phyloP scores from a whole-genome alignment of 2,888 invertebrate genomes.

The Tiphia femorata region DNA sequence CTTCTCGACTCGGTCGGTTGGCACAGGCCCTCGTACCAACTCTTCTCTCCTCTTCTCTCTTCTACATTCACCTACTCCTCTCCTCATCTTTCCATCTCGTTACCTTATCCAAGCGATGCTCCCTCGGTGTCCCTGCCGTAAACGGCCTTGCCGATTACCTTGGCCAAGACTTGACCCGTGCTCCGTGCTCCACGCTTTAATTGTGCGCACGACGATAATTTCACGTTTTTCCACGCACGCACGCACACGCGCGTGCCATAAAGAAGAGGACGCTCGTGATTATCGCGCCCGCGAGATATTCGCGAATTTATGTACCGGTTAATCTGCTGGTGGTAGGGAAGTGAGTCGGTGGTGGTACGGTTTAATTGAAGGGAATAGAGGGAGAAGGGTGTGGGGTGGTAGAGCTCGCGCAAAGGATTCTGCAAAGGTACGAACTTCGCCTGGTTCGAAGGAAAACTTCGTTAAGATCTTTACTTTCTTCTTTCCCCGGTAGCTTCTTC shows the following conservation, averaged over 20 bases:
- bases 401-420: too few species aligned
- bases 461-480: too few species aligned
- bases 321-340: too few species aligned
- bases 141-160: slow-evolving; percentile 32
- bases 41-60: slow-evolving; percentile 5
- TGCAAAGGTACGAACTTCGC: too few species aligned
- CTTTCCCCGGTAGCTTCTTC: too few species aligned
- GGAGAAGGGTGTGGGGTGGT: too few species aligned
- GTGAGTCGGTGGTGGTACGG: too few species aligned
- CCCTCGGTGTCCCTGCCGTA: slow-evolving; percentile 24
- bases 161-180: neutral
- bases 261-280: slow-evolving; percentile 26
- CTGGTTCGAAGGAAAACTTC: too few species aligned
- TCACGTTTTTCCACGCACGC: too few species aligned
- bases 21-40: slow-evolving; percentile 13
- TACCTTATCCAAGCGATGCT: slow-evolving; percentile 6
- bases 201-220: slow-evolving; percentile 24
- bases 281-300: slow-evolving; percentile 10
- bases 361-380: too few species aligned
- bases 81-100: neutral
- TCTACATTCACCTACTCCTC: neutral
- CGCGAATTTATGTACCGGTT: neutral
- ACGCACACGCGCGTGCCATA: slow-evolving; percentile 23
- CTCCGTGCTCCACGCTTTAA: slow-evolving; percentile 18
- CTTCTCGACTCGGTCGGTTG: too few species aligned